A percentile compares a stretch with the other conserved stretches of the same genome.
Conservation (phyloP, 1,140 invertebrate genomes). For the Hesperophylax magnus region DNA sequence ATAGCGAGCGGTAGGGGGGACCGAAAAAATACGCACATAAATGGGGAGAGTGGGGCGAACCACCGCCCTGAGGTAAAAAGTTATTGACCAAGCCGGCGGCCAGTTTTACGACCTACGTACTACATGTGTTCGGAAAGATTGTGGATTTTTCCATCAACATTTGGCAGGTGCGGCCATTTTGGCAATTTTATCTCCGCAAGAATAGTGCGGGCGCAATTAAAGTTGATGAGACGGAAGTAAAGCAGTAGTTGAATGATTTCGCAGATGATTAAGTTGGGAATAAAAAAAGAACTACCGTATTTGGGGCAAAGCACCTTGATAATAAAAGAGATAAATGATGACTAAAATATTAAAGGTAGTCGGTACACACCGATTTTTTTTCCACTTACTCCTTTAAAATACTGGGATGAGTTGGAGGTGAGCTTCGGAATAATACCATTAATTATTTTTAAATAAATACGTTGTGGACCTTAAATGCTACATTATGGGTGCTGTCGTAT, state of each 20-base stretch:
- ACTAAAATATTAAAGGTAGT: no score
- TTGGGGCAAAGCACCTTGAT: no score
- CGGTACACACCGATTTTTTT: no score
- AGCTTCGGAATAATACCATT: no score
- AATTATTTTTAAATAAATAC: no score
- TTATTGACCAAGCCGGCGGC: slow-evolving; percentile 52
- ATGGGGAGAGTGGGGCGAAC: slow-evolving; percentile 12
- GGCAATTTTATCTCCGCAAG: slow-evolving; percentile 27
- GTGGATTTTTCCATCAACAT: slow-evolving; percentile 36
- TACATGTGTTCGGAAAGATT: slow-evolving; percentile 48
- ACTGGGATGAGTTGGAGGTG: no score
- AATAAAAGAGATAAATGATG: no score
- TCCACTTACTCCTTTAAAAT: no score
- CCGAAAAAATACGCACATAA: slow-evolving; percentile 49
- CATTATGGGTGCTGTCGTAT: no score
- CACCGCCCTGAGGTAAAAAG: slow-evolving; percentile 54
- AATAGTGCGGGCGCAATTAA: slow-evolving; percentile 25
- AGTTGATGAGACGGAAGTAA: slow-evolving; percentile 36
- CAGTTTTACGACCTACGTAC: slow-evolving; percentile 54
- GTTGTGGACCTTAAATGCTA: no score
- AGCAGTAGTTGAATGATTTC: not conserved
- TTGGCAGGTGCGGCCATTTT: slow-evolving; percentile 46
- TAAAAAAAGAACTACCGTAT: no score
- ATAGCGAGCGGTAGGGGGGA: slow-evolving; percentile 48
- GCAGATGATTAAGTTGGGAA: no score